phyloP scores from a whole-genome alignment of 2,113 vertebrate genomes.

The Philantomba maxwellii region DNA sequence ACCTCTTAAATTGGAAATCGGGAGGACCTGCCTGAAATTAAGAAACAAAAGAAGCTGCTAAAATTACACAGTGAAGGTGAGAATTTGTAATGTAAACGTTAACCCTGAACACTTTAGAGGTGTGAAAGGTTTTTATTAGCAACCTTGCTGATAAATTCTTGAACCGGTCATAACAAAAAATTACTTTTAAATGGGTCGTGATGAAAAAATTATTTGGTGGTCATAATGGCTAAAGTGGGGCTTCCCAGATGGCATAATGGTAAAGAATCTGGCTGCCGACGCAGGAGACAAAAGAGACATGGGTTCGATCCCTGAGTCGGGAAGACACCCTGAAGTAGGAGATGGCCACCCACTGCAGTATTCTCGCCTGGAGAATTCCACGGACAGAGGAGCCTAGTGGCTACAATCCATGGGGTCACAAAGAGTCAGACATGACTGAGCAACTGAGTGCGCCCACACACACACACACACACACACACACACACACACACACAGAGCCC shows the following conservation, averaged over 20 bases:
- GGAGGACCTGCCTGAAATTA: neutral
- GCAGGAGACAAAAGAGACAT: neutral
- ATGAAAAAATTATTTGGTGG: neutral
- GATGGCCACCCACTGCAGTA: neutral
- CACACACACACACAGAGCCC: neutral
- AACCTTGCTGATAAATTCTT: conserved; percentile 14
- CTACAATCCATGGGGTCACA: neutral
- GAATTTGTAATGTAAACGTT: neutral
- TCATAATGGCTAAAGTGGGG: neutral
- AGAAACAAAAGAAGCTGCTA: neutral
- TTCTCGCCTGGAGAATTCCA: neutral
- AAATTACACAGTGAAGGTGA: conserved; percentile 1
- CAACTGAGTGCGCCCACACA: rapidly evolving
- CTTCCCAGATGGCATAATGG: neutral
- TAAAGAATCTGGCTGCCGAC: neutral
- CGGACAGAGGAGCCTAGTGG: neutral
- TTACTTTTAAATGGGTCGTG: neutral
- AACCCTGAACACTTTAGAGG: neutral
- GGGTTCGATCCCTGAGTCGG: neutral
- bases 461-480: neutral
- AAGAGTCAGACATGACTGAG: neutral
- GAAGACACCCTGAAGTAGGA: neutral
- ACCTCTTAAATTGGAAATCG: conserved; percentile 28
- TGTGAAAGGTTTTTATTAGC: neutral
- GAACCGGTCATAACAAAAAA: neutral